Base-by-base conservation (phyloP, 2,888 invertebrate genomes). In the Cantharis flavilabris region DNA sequence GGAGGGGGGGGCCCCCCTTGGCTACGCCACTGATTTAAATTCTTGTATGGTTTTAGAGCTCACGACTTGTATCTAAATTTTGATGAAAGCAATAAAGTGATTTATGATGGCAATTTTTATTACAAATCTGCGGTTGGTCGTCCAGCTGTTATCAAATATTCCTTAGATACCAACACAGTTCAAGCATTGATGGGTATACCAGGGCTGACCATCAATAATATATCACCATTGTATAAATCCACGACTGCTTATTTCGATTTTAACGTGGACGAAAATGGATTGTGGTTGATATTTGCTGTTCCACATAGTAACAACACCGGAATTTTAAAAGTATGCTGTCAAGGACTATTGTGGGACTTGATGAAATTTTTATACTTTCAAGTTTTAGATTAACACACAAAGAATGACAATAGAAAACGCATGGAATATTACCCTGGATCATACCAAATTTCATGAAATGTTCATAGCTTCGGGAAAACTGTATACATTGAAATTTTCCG, bases 261-360 rank as follows among this genome's bases (percentile, higher is more conserved):
- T 13, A 20, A 23, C 13, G 69, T 18, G 2, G n/a, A 99, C 86
- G 98, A 99, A 86, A 98, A 98, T 85, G 99, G 98, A 10, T 90
- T 99, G 9, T 99, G 99, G 99, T 94, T 95, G 4, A 95, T 98
- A 81, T 98, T 97, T 86, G 93, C 94, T 1, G 92, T 95, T 49
- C 92, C 93, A 69, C 90, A 92, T 28, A 93, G 94, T 0, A 96
- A 96, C 86, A 95, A 96, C 85, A 96, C 97, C 0, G 93, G 96
- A 9, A 94, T 98, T 26, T 93, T 95, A 83, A 98, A 98, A 92
- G 92, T 95, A 85, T 84, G 75, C 20, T 20, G 16, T 16, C 1
- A 16, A 16, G 16, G 16, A 16, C 16, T 16, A 16, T 16, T 16
- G 16, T 1, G 1, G 16, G 16, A 16, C 16, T 16, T 20, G 20